Conservation (phyloP, 2,888 invertebrate species). For the Volucella inflata region DNA sequence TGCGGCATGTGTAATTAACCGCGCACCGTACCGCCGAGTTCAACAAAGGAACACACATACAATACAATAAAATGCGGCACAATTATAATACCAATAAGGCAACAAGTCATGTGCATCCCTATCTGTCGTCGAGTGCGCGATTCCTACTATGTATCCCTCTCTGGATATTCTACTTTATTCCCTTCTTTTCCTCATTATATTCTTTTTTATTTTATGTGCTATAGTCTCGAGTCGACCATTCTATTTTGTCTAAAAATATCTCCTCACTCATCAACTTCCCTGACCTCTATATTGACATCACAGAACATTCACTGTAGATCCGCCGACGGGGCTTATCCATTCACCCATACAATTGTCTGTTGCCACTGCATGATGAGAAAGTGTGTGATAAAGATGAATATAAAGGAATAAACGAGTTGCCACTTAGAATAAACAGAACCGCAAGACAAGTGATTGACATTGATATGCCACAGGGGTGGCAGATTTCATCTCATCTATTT, state of each 20-base stretch:
- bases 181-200: not conserved
- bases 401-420: slow-evolving; percentile 8
- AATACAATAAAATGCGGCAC: not conserved
- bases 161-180: not conserved
- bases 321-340: slow-evolving; percentile 34
- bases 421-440: slow-evolving; percentile 47
- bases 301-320: slow-evolving; percentile 62
- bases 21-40: slow-evolving; percentile 22
- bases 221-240: slow-evolving; percentile 13
- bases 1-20: slow-evolving; percentile 72
- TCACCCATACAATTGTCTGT: slow-evolving; percentile 33
- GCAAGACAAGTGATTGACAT: slow-evolving; percentile 61
- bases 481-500: slow-evolving; percentile 64
- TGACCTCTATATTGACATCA: slow-evolving; percentile 67
- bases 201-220: slow-evolving; percentile 19
- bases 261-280: slow-evolving; percentile 52
- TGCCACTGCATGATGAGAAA: not conserved
- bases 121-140: slow-evolving; percentile 26
- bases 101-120: slow-evolving; percentile 68
- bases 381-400: slow-evolving; percentile 55
- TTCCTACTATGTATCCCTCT: slow-evolving; percentile 14
- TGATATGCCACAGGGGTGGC: slow-evolving; percentile 71
- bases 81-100: slow-evolving; percentile 59
- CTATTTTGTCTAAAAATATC: slow-evolving; percentile 63
- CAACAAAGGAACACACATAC: slow-evolving; percentile 13